A percentile compares a stretch with the other conserved stretches of the same genome.
These are phyloP conservation scores for Spheniscus mendiculus DNA, from an alignment of 2,113 vertebrate genomes.

Conservation along the genomic window DNA sequence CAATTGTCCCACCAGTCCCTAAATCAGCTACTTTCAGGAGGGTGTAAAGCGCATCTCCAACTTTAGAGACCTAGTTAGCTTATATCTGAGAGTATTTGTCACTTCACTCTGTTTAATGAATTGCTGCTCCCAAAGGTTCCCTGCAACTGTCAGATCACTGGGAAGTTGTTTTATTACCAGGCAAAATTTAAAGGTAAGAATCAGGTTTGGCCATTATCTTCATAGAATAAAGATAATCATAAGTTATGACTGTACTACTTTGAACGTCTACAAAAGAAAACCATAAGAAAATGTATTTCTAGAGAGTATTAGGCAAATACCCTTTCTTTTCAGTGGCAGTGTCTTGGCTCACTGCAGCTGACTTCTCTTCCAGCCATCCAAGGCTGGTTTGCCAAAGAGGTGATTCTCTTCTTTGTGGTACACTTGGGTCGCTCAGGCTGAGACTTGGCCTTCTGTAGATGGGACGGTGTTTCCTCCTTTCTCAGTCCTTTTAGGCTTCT, in stretches of 20 bases:
- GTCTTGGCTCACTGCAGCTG: background rate
- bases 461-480: background rate
- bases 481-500: background rate
- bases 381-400: background rate
- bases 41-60: accelerated
- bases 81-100: background rate
- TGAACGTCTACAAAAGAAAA: background rate
- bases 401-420: background rate
- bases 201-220: background rate
- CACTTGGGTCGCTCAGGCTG: background rate
- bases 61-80: background rate
- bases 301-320: background rate
- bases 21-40: background rate
- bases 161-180: background rate
- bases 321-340: background rate
- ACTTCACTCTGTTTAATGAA: background rate
- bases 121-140: background rate
- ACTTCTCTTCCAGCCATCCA: background rate
- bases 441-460: background rate
- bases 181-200: background rate
- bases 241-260: background rate
- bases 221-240: background rate
- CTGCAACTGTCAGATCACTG: background rate
- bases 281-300: background rate
- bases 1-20: background rate